A percentile compares a stretch with the other conserved stretches of the same genome.
Evolutionary conservation across 2,888 invertebrate species (phyloP).

Genomic region (Orchesella flavescens): DNA sequence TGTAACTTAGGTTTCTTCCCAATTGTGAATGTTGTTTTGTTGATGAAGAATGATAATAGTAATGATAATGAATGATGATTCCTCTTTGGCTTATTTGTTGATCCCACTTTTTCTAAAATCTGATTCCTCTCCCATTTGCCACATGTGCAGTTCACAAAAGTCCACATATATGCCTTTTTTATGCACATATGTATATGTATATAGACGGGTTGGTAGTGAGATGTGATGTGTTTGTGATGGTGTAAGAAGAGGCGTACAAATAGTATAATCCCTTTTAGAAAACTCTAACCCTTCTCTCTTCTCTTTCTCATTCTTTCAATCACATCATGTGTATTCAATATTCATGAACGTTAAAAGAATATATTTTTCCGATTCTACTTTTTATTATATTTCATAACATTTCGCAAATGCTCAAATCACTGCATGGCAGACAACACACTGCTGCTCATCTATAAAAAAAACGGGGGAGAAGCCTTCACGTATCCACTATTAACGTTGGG

Average conservation of each 20-base stretch:
- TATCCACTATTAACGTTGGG: too few relatives aligned
- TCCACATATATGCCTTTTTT: constrained; percentile 23
- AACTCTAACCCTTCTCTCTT: background rate
- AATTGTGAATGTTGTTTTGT: background rate
- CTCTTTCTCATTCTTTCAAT: constrained; percentile 15
- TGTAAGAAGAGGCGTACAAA: constrained; percentile 37
- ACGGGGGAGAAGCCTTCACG: too few relatives aligned
- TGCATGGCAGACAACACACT: constrained; percentile 22
- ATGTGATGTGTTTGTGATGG: background rate
- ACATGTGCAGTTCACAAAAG: constrained; percentile 47
- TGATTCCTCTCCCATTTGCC: constrained; percentile 40
- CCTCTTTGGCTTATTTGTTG: constrained; percentile 43
- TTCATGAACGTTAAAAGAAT: background rate
- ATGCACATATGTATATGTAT: background rate
- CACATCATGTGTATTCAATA: constrained; percentile 6
- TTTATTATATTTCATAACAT: constrained; percentile 19
- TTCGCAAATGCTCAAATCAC: constrained; percentile 33
- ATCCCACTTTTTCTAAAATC: constrained; percentile 42
- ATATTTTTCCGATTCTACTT: background rate
- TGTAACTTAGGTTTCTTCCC: background rate
- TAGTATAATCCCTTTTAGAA: background rate
- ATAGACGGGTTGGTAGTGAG: background rate
- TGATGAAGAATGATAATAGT: constrained; percentile 22
- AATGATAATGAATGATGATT: constrained; percentile 11
- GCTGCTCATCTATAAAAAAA: constrained; percentile 20